Base-by-base conservation (phyloP, 2,797 vertebrate species). In the Uromys caudimaculatus region DNA sequence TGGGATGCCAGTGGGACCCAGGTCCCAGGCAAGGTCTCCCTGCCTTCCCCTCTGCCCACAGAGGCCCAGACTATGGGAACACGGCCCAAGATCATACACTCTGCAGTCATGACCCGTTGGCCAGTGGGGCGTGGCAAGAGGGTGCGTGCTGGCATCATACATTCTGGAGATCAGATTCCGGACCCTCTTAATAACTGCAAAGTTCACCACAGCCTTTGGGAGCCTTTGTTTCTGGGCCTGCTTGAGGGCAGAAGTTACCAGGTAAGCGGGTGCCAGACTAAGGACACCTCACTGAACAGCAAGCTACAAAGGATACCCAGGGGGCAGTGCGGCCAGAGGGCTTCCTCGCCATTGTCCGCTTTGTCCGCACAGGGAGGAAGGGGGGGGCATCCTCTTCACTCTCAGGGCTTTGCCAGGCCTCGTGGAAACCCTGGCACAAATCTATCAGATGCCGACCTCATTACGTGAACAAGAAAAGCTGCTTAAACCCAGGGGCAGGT, bases 401-500 rank as follows among this genome's bases (percentile, higher is more conserved):
- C 32, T 29, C 4, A 0, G 0, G 44, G 90, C 93, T 94, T 71
- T 44, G 94, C 93, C 92, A 77, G 82, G 95, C n/a, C 95, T 94
- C 96, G 81, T 35, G 96, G 95, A 95, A 95, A 96, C 71, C 41
- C 83, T 94, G 94, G 95, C 96, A 83, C 24, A 0, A 7, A 23
- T 16, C 85, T 67, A 32, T 52, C 95, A 97, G 97, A 97, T 96
- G 93, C 97, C 71, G 23, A 62, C 86, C 97, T 96, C 92, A 96
- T 95, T 76, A 84, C 62, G 11, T 81, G 89, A 78, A 27, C 56
- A 0, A 77, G 91, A 64, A 97, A 97, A 97, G 97, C 97, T 17
- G 91, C 97, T 97, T 97, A 97, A 88, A 54, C n/a, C 71, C 16
- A 35, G 89, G 52, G 94, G 81, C 97, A 97, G 93, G 97, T 97